A percentile compares a stretch with the other conserved stretches of the same genome.
phyloP scores from a whole-genome alignment of 2,888 invertebrate species.

The Chrysodeixis includens region DNA sequence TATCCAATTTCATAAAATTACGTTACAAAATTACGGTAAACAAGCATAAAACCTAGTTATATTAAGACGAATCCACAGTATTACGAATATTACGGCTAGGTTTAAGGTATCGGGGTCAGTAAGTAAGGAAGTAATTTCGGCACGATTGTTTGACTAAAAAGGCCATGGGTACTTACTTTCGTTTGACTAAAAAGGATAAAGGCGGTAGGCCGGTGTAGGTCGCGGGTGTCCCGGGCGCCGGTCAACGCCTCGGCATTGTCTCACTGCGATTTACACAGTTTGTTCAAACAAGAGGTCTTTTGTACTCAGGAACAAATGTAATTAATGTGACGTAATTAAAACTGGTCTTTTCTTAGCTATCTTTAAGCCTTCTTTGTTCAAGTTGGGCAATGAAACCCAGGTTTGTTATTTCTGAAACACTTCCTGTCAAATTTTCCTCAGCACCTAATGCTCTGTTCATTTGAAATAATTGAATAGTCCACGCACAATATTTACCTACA shows the following conservation, averaged over 20 bases:
- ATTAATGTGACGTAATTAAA: too few relatives aligned
- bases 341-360: too few relatives aligned
- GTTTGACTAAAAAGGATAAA: constrained; percentile 37
- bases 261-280: background rate
- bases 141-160: background rate
- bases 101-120: constrained; percentile 15
- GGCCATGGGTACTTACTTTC: constrained; percentile 14
- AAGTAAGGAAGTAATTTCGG: constrained; percentile 20
- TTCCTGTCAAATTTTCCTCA: too few relatives aligned
- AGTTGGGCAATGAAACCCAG: too few relatives aligned
- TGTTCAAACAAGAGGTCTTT: background rate
- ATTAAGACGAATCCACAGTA: background rate
- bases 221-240: constrained; percentile 7
- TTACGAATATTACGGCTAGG: constrained; percentile 1
- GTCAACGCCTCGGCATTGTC: background rate
- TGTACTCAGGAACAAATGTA: background rate
- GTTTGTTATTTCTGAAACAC: too few relatives aligned
- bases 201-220: constrained; percentile 27
- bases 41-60: constrained; percentile 16
- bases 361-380: too few relatives aligned
- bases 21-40: background rate
- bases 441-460: too few relatives aligned
- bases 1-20: background rate
- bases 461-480: too few relatives aligned
- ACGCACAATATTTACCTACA: too few relatives aligned